Evolutionary conservation across 2,113 vertebrate genomes (phyloP), one percentile per base, ranked within the genome.

Genomic region (Zingel zingel): DNA sequence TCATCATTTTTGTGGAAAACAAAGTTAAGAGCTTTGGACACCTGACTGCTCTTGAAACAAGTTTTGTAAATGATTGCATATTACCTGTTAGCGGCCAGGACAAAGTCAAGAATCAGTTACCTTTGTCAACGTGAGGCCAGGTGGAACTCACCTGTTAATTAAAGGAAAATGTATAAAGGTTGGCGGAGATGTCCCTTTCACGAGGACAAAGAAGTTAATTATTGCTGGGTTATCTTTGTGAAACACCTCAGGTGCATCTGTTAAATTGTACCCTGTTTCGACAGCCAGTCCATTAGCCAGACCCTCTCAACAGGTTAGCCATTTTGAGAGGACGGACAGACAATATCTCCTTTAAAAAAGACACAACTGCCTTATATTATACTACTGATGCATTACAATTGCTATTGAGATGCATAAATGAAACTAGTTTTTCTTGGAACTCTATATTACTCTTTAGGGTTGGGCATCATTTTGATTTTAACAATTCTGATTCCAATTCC

Each of bases 41-140:
- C 88, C 92, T 86, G 89, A 81, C 77, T 87, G 79, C 68, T 70
- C 70, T 50, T 16, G 7, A 48, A 64, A 86, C 85, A 16, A 8
- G 10, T 11, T 30, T 3, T 5, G 89, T 95, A 74, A 95, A 96
- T 95, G 81, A 93, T 88, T 94, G 58, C 57, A 36, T 4, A 45
- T 74, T 77, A 94, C 91, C 94, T 94, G 92, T 94, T 93, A 88
- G 75, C 50, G 2, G 64, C 51, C 19, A 0, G 79, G 82, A 66
- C 82, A 88, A 84, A 89, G 86, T 93, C 89, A 67, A 48, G 68
- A 70, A 3, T 39, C 30, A 18, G 36, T 79, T 54, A 78, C 78
- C 76, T 80, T 39, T 6, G 51, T 25, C 58, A 43, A 11, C 21
- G 48, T 19, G 77, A 81, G 71, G 43, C 70, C 89, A 91, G 91